Evolutionary conservation across 92 coral and sea anemone species (phyloP).

Genomic region (Bergia sp.): DNA sequence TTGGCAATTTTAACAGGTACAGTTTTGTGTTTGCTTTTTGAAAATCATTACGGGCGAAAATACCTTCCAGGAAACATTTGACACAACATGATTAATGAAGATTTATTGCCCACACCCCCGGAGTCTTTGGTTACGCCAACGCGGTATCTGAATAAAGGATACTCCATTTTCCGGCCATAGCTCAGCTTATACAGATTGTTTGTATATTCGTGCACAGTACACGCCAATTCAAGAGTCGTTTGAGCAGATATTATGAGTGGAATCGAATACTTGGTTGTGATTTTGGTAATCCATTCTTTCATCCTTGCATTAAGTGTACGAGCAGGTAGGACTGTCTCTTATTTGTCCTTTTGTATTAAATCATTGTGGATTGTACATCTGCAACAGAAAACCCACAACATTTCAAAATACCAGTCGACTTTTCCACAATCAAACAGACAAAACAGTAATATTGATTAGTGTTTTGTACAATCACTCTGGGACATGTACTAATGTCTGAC

Average conservation of each 20-base stretch:
- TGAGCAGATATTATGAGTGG: neutral
- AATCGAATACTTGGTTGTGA: neutral
- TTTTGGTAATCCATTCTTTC: constrained; percentile 10
- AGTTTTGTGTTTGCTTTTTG: neutral
- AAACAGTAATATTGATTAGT: neutral
- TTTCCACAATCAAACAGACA: neutral
- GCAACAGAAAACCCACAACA: neutral
- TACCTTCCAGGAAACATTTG: constrained; percentile 35
- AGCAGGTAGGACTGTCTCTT: constrained; percentile 7
- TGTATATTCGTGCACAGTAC: neutral
- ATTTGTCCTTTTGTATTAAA: neutral
- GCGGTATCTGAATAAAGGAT: constrained; percentile 32
- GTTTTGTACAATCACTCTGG: neutral
- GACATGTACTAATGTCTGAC: neutral
- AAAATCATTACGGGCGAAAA: neutral
- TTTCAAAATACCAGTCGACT: neutral
- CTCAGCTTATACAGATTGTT: constrained; percentile 13
- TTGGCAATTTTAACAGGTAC: neutral
- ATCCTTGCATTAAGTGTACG: neutral
- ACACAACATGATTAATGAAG: constrained; percentile 43
- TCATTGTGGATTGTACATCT: neutral
- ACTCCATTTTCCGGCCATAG: constrained; percentile 34
- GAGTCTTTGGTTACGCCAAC: constrained; percentile 30
- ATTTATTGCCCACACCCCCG: constrained; percentile 48
- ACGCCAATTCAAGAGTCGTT: neutral